Conservation (phyloP, 2,888 invertebrate species). For the Pandemis corylana region DNA sequence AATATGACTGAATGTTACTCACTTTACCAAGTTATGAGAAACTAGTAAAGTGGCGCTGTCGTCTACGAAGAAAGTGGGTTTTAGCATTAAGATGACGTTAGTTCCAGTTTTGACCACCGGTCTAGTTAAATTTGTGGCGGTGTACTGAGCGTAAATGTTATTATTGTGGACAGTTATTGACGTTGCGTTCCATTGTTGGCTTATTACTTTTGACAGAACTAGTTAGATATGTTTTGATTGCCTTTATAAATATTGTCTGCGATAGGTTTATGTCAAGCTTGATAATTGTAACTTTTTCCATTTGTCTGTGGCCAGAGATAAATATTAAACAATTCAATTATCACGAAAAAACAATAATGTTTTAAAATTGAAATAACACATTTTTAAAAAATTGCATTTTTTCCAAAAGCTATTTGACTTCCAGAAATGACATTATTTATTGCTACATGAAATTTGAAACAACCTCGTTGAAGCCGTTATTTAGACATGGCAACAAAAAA, state of each 20-base stretch:
- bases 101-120: conserved; percentile 9
- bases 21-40: background rate
- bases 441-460: too few relatives aligned
- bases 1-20: conserved; percentile 24
- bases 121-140: conserved; percentile 18
- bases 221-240: conserved; percentile 3
- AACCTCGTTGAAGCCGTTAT: too few relatives aligned
- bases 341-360: background rate
- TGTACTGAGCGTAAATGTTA: conserved; percentile 31
- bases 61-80: background rate
- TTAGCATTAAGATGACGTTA: background rate
- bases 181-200: background rate
- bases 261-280: background rate
- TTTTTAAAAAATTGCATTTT: too few relatives aligned
- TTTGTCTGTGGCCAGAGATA: background rate
- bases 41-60: conserved; percentile 12
- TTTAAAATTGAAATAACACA: too few relatives aligned
- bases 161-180: conserved; percentile 25
- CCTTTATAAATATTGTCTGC: background rate
- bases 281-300: background rate
- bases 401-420: too few relatives aligned
- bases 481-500: too few relatives aligned
- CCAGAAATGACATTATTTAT: too few relatives aligned
- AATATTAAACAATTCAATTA: too few relatives aligned
- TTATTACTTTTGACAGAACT: conserved; percentile 2